phyloP scores from a whole-genome alignment of 2,113 vertebrate species.

The Apeltes quadracus region DNA sequence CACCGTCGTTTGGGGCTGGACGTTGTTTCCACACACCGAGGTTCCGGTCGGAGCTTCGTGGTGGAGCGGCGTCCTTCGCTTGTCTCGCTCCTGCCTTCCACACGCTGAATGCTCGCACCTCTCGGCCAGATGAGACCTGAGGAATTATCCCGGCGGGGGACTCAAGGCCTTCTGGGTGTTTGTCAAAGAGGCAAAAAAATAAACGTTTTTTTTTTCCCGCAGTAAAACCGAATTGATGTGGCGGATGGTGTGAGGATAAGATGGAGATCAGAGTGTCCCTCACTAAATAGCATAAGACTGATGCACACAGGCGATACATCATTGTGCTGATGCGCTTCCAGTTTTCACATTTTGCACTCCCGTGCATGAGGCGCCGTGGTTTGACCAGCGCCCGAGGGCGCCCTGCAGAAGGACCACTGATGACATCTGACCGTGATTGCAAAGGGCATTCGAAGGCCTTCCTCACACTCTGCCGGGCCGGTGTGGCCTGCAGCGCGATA shows the following conservation, averaged over 20 bases:
- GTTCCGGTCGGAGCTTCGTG: not conserved
- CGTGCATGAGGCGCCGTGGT: constrained; percentile 8
- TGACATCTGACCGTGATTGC: constrained; percentile 52
- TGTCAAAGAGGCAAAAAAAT: not conserved
- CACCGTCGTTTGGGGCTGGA: too few species aligned
- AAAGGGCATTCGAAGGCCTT: constrained; percentile 38
- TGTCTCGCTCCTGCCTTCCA: not conserved
- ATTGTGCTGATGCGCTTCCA: not conserved
- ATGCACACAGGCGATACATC: not conserved
- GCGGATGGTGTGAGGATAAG: not conserved
- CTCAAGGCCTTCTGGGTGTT: constrained; percentile 8
- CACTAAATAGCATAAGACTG: too few species aligned
- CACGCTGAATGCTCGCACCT: constrained; percentile 4
- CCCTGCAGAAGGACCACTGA: constrained; percentile 28
- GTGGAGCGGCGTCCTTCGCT: constrained; percentile 27
- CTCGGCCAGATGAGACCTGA: constrained; percentile 12
- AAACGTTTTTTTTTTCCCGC: too few species aligned
- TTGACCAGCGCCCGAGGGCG: constrained; percentile 21
- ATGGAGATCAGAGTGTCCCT: not conserved
- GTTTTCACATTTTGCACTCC: constrained; percentile 40
- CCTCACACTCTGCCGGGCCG: constrained; percentile 40
- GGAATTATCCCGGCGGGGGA: not conserved
- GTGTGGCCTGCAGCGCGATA: constrained; percentile 47
- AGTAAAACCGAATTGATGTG: too few species aligned
- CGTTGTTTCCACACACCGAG: too few species aligned